These are phyloP conservation scores for Enteromius fasciolatus DNA, from an alignment of 2,797 vertebrate genomes.

Conservation along the genomic window DNA sequence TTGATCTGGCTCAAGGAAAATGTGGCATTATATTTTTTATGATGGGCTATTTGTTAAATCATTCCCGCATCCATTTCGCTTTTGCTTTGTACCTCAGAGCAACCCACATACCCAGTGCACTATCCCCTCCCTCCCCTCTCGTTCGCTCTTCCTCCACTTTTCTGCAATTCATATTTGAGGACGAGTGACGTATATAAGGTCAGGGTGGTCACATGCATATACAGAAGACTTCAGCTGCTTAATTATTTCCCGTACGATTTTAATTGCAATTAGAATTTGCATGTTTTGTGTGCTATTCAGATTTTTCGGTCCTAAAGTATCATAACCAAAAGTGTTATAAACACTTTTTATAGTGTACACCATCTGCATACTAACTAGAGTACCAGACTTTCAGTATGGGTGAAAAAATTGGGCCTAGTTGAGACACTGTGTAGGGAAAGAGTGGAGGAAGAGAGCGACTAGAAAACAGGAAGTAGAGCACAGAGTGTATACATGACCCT, in stretches of 20 bases:
- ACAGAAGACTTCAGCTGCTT: not conserved
- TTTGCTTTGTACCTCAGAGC: constrained; percentile 18
- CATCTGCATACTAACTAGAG: not conserved
- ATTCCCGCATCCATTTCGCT: not conserved
- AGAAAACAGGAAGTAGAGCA: constrained; percentile 48
- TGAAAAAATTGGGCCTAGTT: not conserved
- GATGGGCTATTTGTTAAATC: constrained; percentile 34
- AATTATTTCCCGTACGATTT: not conserved
- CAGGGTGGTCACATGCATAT: not conserved
- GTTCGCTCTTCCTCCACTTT: not conserved
- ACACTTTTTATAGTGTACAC: not conserved
- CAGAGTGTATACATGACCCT: constrained; percentile 44
- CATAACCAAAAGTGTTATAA: not conserved
- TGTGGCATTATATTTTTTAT: constrained; percentile 21
- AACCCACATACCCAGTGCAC: constrained; percentile 26
- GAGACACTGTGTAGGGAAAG: constrained; percentile 27
- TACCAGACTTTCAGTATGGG: not conserved
- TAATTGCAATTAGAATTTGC: not conserved
- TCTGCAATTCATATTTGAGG: constrained; percentile 25
- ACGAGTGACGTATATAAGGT: constrained; percentile 29
- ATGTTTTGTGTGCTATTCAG: not conserved
- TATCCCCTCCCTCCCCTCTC: not conserved
- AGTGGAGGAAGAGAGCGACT: constrained; percentile 47
- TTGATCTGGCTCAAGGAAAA: constrained; percentile 31
- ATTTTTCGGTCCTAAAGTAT: not conserved